Conservation (phyloP, 1,140 invertebrate species). For the Cyphomyrmex costatus region DNA sequence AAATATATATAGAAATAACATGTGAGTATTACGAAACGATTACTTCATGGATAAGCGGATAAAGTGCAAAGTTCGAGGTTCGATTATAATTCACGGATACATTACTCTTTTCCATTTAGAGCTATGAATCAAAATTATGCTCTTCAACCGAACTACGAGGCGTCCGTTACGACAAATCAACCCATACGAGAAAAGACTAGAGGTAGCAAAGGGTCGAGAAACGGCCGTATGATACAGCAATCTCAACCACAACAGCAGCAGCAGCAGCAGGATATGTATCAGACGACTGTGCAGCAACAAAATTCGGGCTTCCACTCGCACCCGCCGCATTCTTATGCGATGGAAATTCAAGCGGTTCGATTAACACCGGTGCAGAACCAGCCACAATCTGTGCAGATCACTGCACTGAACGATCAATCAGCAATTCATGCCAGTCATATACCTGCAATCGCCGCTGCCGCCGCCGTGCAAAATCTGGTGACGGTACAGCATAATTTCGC, state of each 20-base stretch:
- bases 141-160: slow-evolving; percentile 77
- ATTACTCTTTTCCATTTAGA: slow-evolving; percentile 63
- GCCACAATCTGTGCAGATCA: slow-evolving; percentile 71
- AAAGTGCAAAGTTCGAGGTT: neutral
- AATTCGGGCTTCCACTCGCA: slow-evolving; percentile 75
- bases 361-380: slow-evolving; percentile 74
- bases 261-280: slow-evolving; percentile 68
- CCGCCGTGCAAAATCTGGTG: slow-evolving; percentile 74
- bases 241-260: slow-evolving; percentile 68
- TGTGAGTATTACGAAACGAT: slow-evolving; percentile 71
- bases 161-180: slow-evolving; percentile 65
- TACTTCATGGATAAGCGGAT: neutral
- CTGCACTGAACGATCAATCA: slow-evolving; percentile 74
- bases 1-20: slow-evolving; percentile 80
- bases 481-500: slow-evolving; percentile 75
- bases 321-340: slow-evolving; percentile 77
- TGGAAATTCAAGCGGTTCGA: slow-evolving; percentile 80
- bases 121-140: slow-evolving; percentile 77
- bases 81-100: neutral
- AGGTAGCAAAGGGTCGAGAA: slow-evolving; percentile 76
- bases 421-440: slow-evolving; percentile 72
- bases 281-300: slow-evolving; percentile 69
- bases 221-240: slow-evolving; percentile 78
- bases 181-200: slow-evolving; percentile 79
- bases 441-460: slow-evolving; percentile 66